phyloP scores from a whole-genome alignment of 2,888 invertebrate species.

The Aporophyla lueneburgensis region DNA sequence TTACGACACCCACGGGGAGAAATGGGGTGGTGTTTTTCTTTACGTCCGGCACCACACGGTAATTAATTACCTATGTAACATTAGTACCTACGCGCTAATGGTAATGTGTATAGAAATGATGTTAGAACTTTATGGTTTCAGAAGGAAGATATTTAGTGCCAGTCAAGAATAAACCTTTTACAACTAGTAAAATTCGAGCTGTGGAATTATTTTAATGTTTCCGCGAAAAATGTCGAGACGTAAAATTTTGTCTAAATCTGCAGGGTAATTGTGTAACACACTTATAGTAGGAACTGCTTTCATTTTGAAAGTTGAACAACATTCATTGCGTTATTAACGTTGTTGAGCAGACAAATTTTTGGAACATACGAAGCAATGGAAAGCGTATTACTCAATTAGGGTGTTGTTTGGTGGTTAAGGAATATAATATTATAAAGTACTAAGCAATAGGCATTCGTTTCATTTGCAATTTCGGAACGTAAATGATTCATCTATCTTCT shows the following conservation, averaged over 20 bases:
- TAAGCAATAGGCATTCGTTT: background rate
- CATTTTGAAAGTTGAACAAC: too few relatives aligned
- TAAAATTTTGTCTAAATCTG: background rate
- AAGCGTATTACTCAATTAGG: too few relatives aligned
- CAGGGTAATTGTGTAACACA: too few relatives aligned
- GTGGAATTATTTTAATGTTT: background rate
- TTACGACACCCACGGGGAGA: too few relatives aligned
- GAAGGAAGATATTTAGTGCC: background rate
- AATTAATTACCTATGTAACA: slow-evolving; percentile 25
- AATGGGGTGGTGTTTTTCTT: too few relatives aligned
- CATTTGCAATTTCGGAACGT: slow-evolving; percentile 3
- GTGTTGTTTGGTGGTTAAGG: background rate
- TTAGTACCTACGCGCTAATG: slow-evolving; percentile 8
- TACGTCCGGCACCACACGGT: too few relatives aligned
- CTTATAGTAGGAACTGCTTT: too few relatives aligned
- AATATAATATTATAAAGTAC: background rate
- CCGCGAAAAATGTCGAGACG: too few relatives aligned
- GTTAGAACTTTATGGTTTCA: slow-evolving; percentile 18
- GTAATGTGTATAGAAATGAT: slow-evolving; percentile 20
- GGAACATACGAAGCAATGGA: too few relatives aligned
- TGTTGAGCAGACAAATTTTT: too few relatives aligned
- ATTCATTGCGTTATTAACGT: too few relatives aligned
- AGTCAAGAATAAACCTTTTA: background rate
- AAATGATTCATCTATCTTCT: slow-evolving; percentile 7
- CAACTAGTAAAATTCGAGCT: too few relatives aligned